Base-by-base conservation (phyloP, 2,888 invertebrate genomes). In the Epirrita christyi region DNA sequence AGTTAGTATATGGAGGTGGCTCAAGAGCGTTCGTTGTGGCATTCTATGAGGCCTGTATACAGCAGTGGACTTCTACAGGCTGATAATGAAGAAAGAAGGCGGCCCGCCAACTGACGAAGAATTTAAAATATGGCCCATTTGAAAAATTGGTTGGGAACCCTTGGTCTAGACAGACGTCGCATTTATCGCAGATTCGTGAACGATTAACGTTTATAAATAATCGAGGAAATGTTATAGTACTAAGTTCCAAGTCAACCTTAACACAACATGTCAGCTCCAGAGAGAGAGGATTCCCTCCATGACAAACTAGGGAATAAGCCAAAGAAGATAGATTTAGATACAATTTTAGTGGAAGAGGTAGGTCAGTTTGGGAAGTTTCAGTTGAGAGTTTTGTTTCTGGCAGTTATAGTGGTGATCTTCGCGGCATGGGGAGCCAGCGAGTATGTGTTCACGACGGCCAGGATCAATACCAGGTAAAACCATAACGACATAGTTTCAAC, bases 321-420 rank as follows among this genome's bases (percentile, higher is more conserved):
- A 0, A 48, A 48, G 21, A 45, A 42, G 37, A 54, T 54, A 38
- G 46, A 59, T 27, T 45, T 59, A 14, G 59, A 59, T 38, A 32
- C 37, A 5, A 54, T 59, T 38, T 38, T 90, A 45, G 75, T 84
- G 14, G 78, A 85, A 14, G 90, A 90, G 63, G 72, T 88, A 10
- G 91, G 90, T 0, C 85, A 88, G 70, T 83, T 88, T 54, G 90
- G 89, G 0, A 63, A 63, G 50, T 89, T 81, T 59, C 90, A 90
- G 68, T 32, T 81, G 6, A 68, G 73, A 9, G 80, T 75, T 0
- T 56, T 86, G 37, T 29, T 70, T 1, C 56, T 86, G 21, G 68
- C 77, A 0, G 61, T 72, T 0, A 29, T 85, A 0, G 66, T 85
- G 14, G 82, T 79, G 0, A 71, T 90, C 27, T 83, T 89, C 46